Evolutionary conservation across 2,113 vertebrate species (phyloP), one percentile per base, ranked within the genome.

Genomic region (Hippocampus guttulatus): DNA sequence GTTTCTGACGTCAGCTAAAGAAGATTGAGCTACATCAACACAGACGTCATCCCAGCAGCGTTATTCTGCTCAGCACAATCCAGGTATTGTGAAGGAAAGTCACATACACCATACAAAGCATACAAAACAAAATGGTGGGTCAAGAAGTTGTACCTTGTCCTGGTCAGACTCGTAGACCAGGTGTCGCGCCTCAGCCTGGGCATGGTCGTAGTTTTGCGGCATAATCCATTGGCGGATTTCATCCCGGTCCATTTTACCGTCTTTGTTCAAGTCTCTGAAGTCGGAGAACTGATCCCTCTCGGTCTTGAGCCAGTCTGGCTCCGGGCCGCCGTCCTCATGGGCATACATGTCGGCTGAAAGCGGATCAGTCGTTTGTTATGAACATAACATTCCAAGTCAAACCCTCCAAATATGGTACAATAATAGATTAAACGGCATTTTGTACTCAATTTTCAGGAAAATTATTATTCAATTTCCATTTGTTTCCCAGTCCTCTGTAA

Each of bases 221-320:
- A 99, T 95, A 81, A 98, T 98, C 97, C 97, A 99, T 73, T 96
- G 95, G 49, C 92, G 94, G 83, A 99, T 97, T 86, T 99, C 97
- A 0, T 96, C 94, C 84, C 89, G 88, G 84, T 98, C 97, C 95
- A 99, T 94, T 80, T 96, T 97, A 8, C 97, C 97, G 0, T 98
- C 96, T 84, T 98, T 98, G 90, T 98, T 97, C 74, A 97, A 85
- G 79, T 98, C 97, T 71, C 96, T 90, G 84, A 99, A 98, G 88
- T 98, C 96, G 16, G 91, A 90, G 73, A 99, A 99, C 87, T 98
- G 96, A 67, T 99, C 97, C 64, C 97, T 91, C 74, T 99, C 97
- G 0, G 94, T 98, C 70, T 88, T 84, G 54, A 99, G 95, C 97
- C 97, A 98, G 78, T 97, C 96, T 14, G 97, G 97, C 77, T 99